phyloP scores from a whole-genome alignment of 1,140 invertebrate species.

The Listronotus oregonensis region DNA sequence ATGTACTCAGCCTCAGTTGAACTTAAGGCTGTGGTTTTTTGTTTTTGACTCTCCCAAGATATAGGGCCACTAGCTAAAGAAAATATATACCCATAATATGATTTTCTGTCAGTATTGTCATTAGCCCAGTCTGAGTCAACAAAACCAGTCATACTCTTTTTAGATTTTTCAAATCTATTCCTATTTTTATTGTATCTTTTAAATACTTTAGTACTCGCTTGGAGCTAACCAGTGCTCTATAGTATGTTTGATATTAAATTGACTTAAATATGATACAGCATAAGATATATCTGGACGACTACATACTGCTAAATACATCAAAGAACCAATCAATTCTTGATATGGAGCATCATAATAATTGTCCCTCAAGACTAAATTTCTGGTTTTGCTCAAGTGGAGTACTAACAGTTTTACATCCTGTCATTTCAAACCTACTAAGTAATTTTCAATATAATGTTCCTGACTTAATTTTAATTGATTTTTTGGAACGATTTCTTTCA shows the following conservation, averaged over 20 bases:
- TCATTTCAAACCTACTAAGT: conserved; percentile 51
- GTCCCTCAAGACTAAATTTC: conserved; percentile 24
- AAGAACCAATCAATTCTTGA: conserved; percentile 35
- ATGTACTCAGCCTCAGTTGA: conserved; percentile 52
- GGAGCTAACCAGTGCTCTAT: conserved; percentile 31
- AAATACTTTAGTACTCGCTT: conserved; percentile 34
- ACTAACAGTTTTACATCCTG: conserved; percentile 48
- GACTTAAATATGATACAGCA: conserved; percentile 30
- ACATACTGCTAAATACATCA: conserved; percentile 33
- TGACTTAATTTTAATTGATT: conserved; percentile 50
- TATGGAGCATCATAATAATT: conserved; percentile 40
- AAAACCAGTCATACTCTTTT: conserved; percentile 36
- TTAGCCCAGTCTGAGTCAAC: conserved; percentile 54
- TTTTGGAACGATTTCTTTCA: conserved; percentile 45
- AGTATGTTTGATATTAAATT: conserved; percentile 33
- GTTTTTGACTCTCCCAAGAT: conserved; percentile 50
- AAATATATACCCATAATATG: conserved; percentile 49
- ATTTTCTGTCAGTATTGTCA: conserved; percentile 47
- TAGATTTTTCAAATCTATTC: conserved; percentile 26
- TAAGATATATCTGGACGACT: conserved; percentile 37
- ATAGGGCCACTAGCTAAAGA: conserved; percentile 38
- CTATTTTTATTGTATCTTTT: conserved; percentile 31
- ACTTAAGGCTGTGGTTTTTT: conserved; percentile 45
- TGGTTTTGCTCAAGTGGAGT: conserved; percentile 49
- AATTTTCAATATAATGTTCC: conserved; percentile 51